Base-by-base conservation (phyloP, 2,797 vertebrate species). In the Pangasius sanitwongsei region DNA sequence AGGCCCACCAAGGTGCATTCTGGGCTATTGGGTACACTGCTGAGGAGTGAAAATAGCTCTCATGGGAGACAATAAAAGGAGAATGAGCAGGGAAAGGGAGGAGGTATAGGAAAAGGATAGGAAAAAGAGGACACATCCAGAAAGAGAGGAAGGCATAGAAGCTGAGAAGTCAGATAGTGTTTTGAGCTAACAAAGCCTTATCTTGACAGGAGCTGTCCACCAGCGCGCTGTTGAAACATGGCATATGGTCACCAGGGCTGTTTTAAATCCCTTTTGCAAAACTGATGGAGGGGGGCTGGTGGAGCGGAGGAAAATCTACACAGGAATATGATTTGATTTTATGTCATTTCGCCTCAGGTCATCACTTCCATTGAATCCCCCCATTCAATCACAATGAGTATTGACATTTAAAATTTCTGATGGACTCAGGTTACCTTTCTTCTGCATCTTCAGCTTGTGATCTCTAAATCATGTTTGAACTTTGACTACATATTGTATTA, bases 121-220 rank as follows among this genome's bases (percentile, higher is more conserved):
- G 63, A 61, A 75, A 77, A 87, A 18, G 12, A 69, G 65, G 72
- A 63, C 77, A 63, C 78, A 80, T 69, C 31, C 59, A 84, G 50
- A 63, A 50, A 88, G 63, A 90, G 70, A 84, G 57, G 59, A 85
- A 70, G 59, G 81, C 6, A 57, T 80, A 48, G 83, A 77, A 48
- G 77, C 77, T 53, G 61, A 89, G 80, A 87, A 85, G 82, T 72
- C 87, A 87, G 91, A 90, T 89, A 88, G 57, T 82, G 88, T 89
- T 89, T 91, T n/a, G 84, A 90, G 91, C 78, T 89, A 90, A 88
- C 85, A 67, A 69, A 61, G 82, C 78, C 89, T 83, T 90, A 89
- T 91, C 92, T 91, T 86, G 91, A 92, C 89, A 91, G 90, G 87
- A 92, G 91, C 91, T 91, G 92, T 92, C 92, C 74, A 55, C 88